These are phyloP conservation scores for Encarsia formosa DNA, from an alignment of 2,888 invertebrate genomes.

Conservation along the genomic window DNA sequence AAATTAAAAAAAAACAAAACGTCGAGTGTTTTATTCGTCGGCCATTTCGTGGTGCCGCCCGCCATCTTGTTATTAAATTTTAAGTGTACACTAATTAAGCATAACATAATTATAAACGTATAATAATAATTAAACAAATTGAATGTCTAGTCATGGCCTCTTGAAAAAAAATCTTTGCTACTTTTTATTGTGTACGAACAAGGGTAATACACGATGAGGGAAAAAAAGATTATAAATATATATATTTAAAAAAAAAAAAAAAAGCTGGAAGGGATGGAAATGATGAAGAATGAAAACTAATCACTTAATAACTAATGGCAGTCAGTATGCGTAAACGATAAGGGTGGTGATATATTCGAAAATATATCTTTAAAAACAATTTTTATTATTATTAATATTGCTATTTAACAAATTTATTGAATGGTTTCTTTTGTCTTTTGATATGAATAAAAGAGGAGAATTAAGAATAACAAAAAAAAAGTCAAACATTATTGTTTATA, in stretches of 20 bases:
- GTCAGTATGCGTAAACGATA: constrained; percentile 20
- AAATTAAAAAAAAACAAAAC: constrained; percentile 5
- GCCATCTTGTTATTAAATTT: constrained; percentile 51
- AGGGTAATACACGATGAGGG: constrained; percentile 17
- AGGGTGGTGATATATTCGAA: constrained; percentile 17
- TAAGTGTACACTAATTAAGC: constrained; percentile 40
- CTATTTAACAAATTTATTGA: constrained; percentile 7
- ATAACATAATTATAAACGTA: too few relatives aligned
- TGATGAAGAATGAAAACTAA: constrained; percentile 20
- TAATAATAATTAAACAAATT: constrained; percentile 36
- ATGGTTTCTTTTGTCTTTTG: constrained; percentile 8
- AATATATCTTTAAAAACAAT: constrained; percentile 19
- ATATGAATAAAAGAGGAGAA: constrained; percentile 3
- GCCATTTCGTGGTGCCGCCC: constrained; percentile 47
- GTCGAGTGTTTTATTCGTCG: constrained; percentile 38
- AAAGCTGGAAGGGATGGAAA: too few relatives aligned
- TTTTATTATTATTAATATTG: constrained; percentile 18
- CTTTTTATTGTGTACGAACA: constrained; percentile 36
- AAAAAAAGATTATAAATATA: too few relatives aligned
- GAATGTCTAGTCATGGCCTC: constrained; percentile 53
- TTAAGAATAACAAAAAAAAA: not conserved
- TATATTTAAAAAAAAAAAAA: too few relatives aligned
- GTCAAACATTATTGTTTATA: constrained; percentile 24
- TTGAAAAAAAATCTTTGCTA: constrained; percentile 44
- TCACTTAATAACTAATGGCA: constrained; percentile 29